Evolutionary conservation across 2,797 vertebrate genomes (phyloP).

Genomic region (Sebastes steindachneri): DNA sequence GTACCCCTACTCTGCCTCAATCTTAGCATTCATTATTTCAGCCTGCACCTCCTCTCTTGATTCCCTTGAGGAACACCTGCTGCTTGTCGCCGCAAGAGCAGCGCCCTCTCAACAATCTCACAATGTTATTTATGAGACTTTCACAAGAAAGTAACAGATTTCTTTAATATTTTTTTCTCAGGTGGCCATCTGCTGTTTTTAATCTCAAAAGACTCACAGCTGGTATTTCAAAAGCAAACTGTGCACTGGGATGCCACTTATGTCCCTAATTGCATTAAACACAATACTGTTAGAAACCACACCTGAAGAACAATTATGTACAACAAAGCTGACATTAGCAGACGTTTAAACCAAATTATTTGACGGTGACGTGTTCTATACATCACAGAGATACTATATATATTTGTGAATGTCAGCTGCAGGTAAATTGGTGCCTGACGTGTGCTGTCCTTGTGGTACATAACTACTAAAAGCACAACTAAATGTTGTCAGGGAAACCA

Average conservation of each 20-base stretch:
- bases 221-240: constrained; percentile 56
- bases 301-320: constrained; percentile 11
- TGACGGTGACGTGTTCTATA: not conserved
- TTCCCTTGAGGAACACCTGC: not conserved
- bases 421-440: constrained; percentile 15
- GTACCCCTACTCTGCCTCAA: not conserved
- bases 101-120: not conserved
- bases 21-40: not conserved
- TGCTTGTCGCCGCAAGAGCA: not conserved
- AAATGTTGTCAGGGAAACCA: constrained; percentile 38
- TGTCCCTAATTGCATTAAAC: constrained; percentile 23
- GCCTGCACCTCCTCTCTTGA: not conserved
- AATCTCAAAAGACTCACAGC: constrained; percentile 42
- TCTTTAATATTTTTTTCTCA: not conserved
- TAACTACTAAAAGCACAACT: constrained; percentile 39
- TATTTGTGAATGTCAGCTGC: constrained; percentile 4
- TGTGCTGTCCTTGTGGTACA: constrained; percentile 37
- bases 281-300: constrained; percentile 1
- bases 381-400: not conserved
- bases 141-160: not conserved
- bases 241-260: constrained; percentile 10
- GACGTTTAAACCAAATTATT: not conserved
- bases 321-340: constrained; percentile 21
- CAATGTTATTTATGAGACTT: not conserved
- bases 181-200: not conserved